Conservation (phyloP, 2,888 invertebrate genomes). For the Cenopis cana region DNA sequence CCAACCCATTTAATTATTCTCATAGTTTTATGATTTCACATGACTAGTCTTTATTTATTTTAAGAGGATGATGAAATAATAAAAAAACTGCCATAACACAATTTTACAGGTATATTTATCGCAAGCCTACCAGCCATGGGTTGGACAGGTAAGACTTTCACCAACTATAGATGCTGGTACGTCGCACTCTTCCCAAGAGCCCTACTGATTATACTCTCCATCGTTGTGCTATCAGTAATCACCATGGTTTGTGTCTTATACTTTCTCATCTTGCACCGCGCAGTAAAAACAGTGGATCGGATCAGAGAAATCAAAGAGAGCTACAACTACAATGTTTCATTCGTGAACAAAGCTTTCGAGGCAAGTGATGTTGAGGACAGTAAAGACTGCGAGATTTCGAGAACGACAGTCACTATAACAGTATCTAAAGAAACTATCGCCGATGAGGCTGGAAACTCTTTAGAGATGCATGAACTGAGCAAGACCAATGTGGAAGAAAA, state of each 20-base stretch:
- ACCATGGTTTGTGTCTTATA: conserved; percentile 74
- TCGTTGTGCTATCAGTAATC: conserved; percentile 76
- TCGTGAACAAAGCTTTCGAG: conserved; percentile 62
- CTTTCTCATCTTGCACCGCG: conserved; percentile 82
- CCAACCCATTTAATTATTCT: not conserved
- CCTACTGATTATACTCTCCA: conserved; percentile 77
- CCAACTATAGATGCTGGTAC: conserved; percentile 85
- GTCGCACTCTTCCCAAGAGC: conserved; percentile 82
- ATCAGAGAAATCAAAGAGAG: conserved; percentile 68
- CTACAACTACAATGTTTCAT: conserved; percentile 52
- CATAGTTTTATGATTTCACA: not conserved
- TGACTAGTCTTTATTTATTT: not conserved
- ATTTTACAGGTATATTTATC: conserved; percentile 62
- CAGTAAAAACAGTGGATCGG: conserved; percentile 80
- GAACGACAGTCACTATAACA: conserved; percentile 55
- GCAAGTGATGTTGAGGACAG: conserved; percentile 49
- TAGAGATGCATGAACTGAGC: conserved; percentile 50
- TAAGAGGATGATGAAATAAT: not conserved
- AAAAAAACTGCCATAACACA: conserved; percentile 8
- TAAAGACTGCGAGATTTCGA: conserved; percentile 49
- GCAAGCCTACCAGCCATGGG: conserved; percentile 66
- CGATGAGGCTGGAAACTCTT: conserved; percentile 45
- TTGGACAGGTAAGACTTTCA: conserved; percentile 76
- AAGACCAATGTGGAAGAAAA: conserved; percentile 49
- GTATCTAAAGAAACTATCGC: conserved; percentile 54